A percentile compares a stretch with the other conserved stretches of the same genome.
These are phyloP conservation scores for Tadarida brasiliensis DNA, from an alignment of 2,797 vertebrate species.

Conservation along the genomic window DNA sequence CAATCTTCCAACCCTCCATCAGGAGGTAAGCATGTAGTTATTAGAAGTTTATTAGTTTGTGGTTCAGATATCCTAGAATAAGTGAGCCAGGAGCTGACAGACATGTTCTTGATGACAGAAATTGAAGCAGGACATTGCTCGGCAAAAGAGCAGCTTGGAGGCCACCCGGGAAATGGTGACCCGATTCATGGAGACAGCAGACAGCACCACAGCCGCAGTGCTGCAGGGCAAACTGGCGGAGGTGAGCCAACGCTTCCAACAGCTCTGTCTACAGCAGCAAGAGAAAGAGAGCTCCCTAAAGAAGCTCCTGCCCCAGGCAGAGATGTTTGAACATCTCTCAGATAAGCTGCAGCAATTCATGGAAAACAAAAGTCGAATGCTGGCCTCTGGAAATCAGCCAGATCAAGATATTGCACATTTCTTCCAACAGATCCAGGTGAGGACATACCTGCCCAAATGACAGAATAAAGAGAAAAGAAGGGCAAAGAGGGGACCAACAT, in stretches of 20 bases:
- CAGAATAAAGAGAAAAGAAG: conserved; percentile 36
- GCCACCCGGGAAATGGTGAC: conserved; percentile 94
- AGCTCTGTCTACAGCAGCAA: conserved; percentile 91
- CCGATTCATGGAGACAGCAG: conserved; percentile 92
- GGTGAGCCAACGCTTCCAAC: conserved; percentile 89
- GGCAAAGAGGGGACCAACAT: not conserved
- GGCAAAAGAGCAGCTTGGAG: conserved; percentile 95
- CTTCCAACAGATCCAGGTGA: conserved; percentile 95
- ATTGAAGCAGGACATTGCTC: conserved; percentile 95
- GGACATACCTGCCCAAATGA: not conserved
- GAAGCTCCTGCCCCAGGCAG: conserved; percentile 92
- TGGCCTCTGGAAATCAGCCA: conserved; percentile 93
- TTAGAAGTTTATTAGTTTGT: not conserved
- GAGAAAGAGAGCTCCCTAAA: conserved; percentile 92
- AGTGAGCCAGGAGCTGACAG: conserved; percentile 52
- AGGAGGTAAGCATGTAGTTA: not conserved
- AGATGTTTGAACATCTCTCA: conserved; percentile 94
- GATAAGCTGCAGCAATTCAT: conserved; percentile 92
- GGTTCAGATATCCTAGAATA: conserved; percentile 32
- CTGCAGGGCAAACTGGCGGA: conserved; percentile 92
- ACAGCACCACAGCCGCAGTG: conserved; percentile 90
- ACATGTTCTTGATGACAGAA: conserved; percentile 88
- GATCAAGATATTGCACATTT: conserved; percentile 94
- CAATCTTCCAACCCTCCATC: not conserved
- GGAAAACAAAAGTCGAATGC: conserved; percentile 89